Conservation (phyloP, 1,140 invertebrate genomes). For the Drosophila subpulchrella region DNA sequence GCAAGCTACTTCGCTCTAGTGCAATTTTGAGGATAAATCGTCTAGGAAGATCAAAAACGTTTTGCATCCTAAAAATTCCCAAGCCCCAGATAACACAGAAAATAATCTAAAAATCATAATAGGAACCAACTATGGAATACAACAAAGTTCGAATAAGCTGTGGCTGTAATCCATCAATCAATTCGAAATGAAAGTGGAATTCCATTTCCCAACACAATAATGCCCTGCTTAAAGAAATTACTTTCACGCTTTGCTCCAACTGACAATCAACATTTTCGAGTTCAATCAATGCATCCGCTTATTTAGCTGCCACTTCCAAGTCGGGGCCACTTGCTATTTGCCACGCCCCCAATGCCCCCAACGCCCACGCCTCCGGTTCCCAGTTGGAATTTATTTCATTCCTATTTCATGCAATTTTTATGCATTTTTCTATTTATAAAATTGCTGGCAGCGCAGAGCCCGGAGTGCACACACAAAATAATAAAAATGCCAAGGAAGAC, state of each 20-base stretch:
- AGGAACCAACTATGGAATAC: neutral
- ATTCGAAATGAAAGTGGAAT: constrained; percentile 19
- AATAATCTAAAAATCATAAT: constrained; percentile 1
- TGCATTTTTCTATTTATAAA: constrained; percentile 64
- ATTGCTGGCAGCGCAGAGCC: constrained; percentile 41
- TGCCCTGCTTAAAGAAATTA: constrained; percentile 50
- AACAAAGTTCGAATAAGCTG: neutral
- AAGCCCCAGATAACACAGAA: neutral
- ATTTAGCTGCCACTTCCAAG: constrained; percentile 58
- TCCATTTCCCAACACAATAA: constrained; percentile 22
- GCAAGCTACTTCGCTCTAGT: neutral
- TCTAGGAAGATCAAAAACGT: neutral
- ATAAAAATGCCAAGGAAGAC: constrained; percentile 63
- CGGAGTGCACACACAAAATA: constrained; percentile 46
- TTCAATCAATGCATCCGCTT: constrained; percentile 70
- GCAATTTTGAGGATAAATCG: neutral
- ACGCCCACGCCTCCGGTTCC: neutral
- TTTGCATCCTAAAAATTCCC: neutral
- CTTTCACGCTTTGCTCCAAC: constrained; percentile 30
- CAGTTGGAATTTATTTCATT: constrained; percentile 70
- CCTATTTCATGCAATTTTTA: constrained; percentile 72
- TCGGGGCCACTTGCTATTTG: constrained; percentile 31
- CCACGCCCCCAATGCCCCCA: neutral
- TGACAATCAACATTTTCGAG: constrained; percentile 63
- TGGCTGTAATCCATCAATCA: constrained; percentile 27